phyloP scores from a whole-genome alignment of 1,140 invertebrate species.

The Anastrepha obliqua region DNA sequence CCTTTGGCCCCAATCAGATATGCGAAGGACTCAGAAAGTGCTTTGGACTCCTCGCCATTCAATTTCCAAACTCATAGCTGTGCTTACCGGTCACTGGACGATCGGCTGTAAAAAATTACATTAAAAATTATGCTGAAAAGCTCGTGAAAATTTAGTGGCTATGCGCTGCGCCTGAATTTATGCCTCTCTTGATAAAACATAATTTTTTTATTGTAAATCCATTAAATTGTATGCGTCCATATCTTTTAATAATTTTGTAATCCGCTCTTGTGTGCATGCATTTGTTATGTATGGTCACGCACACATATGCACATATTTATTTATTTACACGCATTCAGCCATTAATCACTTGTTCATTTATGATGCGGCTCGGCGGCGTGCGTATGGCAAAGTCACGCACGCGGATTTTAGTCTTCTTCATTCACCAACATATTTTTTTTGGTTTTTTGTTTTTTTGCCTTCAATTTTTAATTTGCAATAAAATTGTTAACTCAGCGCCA shows the following conservation, averaged over 20 bases:
- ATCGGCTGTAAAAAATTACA: background rate
- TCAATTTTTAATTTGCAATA: conserved; percentile 32
- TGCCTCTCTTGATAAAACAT: background rate
- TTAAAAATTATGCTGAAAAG: background rate
- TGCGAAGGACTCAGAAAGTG: too few relatives aligned
- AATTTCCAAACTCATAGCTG: too few relatives aligned
- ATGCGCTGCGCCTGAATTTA: background rate
- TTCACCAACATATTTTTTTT: background rate
- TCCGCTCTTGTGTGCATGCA: background rate
- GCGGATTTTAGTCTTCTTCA: background rate
- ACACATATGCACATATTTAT: background rate
- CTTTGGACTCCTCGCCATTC: too few relatives aligned
- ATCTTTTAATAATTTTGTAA: conserved; percentile 4
- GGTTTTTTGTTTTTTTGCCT: background rate
- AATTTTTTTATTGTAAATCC: background rate
- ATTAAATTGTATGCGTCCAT: background rate
- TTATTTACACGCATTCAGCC: conserved; percentile 45
- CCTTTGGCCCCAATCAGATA: too few relatives aligned
- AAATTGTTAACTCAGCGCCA: conserved; percentile 22
- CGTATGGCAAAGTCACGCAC: conserved; percentile 6
- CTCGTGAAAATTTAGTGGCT: background rate
- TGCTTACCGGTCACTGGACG: too few relatives aligned
- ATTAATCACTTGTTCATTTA: conserved; percentile 47
- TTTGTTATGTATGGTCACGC: background rate
- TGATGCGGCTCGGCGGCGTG: background rate